These are phyloP conservation scores for Cheirogaleus medius DNA, from an alignment of 2,113 vertebrate genomes.

Conservation along the genomic window DNA sequence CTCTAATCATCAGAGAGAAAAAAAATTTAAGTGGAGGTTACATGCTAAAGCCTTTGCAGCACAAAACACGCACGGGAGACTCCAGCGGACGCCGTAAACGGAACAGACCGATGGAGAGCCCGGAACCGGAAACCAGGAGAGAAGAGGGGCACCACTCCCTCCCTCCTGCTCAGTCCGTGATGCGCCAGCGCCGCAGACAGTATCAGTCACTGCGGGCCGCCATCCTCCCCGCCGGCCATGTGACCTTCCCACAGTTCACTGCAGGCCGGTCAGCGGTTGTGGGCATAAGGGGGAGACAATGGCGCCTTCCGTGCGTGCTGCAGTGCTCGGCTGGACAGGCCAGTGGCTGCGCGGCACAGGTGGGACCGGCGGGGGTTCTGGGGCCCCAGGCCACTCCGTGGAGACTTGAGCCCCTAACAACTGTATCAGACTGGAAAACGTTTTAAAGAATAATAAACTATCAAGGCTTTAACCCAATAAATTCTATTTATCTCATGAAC, in stretches of 20 bases:
- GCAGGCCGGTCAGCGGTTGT: accelerated
- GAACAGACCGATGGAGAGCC: not conserved
- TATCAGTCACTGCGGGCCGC: accelerated
- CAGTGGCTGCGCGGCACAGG: accelerated
- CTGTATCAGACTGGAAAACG: not conserved
- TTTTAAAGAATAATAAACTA: not conserved
- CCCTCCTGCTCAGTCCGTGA: not conserved
- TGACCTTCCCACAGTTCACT: not conserved
- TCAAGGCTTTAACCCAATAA: not conserved
- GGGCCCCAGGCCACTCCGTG: accelerated
- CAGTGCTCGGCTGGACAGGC: accelerated
- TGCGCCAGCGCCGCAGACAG: not conserved
- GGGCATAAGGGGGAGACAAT: not conserved
- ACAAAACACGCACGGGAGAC: accelerated
- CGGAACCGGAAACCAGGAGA: not conserved
- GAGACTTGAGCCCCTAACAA: not conserved
- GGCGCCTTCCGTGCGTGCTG: not conserved
- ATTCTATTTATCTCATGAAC: not conserved
- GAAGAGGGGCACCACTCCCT: accelerated
- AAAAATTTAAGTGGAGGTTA: not conserved
- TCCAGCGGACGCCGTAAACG: accelerated
- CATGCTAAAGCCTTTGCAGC: not conserved
- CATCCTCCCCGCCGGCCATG: not conserved
- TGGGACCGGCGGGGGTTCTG: accelerated
- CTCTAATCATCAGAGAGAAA: no score